Evolutionary conservation across 2,113 vertebrate genomes (phyloP).

Genomic region (Pterocles orientalis): DNA sequence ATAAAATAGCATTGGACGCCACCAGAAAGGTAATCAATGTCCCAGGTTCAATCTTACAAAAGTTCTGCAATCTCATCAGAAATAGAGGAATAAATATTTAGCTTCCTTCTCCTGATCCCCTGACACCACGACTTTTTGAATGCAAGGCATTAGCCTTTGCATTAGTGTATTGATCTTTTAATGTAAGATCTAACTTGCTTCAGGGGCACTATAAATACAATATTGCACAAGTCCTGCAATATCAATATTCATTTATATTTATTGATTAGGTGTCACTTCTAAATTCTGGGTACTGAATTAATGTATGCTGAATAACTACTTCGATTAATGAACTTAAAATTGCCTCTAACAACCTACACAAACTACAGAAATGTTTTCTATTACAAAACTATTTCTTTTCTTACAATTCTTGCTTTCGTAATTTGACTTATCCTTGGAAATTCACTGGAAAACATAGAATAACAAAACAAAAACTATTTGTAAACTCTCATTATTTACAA

Average conservation of each 20-base stretch:
- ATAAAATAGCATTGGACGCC: not conserved
- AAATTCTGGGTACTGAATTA: slow-evolving; percentile 51
- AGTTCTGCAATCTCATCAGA: slow-evolving; percentile 56
- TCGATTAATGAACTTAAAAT: slow-evolving; percentile 44
- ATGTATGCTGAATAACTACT: slow-evolving; percentile 10
- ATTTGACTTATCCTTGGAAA: not conserved
- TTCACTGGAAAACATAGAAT: not conserved
- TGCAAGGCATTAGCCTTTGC: slow-evolving; percentile 9
- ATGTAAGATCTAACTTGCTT: slow-evolving; percentile 49
- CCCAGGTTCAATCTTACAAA: not conserved
- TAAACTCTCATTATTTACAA: not conserved
- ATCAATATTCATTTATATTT: slow-evolving; percentile 73
- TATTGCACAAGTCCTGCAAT: slow-evolving; percentile 49
- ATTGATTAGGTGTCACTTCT: slow-evolving; percentile 62
- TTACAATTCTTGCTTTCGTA: not conserved
- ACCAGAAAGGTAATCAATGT: slow-evolving; percentile 45
- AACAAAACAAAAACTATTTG: not conserved
- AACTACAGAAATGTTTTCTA: not conserved
- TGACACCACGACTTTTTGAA: slow-evolving; percentile 28
- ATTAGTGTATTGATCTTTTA: slow-evolving; percentile 68
- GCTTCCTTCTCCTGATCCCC: slow-evolving; percentile 7
- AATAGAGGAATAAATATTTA: slow-evolving; percentile 63
- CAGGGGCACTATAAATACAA: slow-evolving; percentile 63
- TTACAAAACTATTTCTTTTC: not conserved
- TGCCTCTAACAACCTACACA: not conserved